Base-by-base conservation (phyloP, 2,888 invertebrate species). In the Phortica okadai region DNA sequence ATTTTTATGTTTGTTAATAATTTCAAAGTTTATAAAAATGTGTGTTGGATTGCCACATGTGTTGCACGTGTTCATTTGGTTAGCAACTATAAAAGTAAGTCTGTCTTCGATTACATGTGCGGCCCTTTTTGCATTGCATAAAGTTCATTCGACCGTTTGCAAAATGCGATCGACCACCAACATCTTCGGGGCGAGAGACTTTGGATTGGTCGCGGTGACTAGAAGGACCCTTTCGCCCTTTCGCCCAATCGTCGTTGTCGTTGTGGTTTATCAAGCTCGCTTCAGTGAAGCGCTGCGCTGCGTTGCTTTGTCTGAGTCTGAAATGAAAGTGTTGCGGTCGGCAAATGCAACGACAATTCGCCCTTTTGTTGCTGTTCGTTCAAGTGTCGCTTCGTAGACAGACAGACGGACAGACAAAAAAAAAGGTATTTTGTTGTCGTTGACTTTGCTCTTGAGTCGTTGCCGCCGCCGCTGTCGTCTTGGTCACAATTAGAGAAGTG, bases 261-360 rank as follows among this genome's bases (percentile, higher is more conserved):
- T 59, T 21, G 58, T n/a, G 58, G 58, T 59, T 59, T n/a, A 25
- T 16, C 62, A 25, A 25, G 25, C 10, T 25, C 25, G 33, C 10
- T 62, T 84, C 79, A 64, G 67, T 41, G 76, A 76, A 41, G n/a
- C 25, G 58, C 59, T 33, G 69, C 77, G 21, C 21, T 21, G 21
- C 21, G 21, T 21, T 21, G 1, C 21, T 21, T 21, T 21, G 69
- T n/a, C 50, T 45, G 7, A 58, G 66, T 25, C 54, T 67, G 56
- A 77, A 82, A 78, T 69, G 80, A 79, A 82, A 78, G 80, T 79
- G 78, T 75, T 83, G 83, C 59, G 83, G 84, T 77, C 79, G 25
- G 6, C 56, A 21, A 33, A 33, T 42, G 50, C 14, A 14, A 14
- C 6, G 14, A 50, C 50, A 59, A 10, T 16, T 59, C 59, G 59